phyloP scores from a whole-genome alignment of 37 sponge, comb jelly and placozoan species.

The Crambe crambe region DNA sequence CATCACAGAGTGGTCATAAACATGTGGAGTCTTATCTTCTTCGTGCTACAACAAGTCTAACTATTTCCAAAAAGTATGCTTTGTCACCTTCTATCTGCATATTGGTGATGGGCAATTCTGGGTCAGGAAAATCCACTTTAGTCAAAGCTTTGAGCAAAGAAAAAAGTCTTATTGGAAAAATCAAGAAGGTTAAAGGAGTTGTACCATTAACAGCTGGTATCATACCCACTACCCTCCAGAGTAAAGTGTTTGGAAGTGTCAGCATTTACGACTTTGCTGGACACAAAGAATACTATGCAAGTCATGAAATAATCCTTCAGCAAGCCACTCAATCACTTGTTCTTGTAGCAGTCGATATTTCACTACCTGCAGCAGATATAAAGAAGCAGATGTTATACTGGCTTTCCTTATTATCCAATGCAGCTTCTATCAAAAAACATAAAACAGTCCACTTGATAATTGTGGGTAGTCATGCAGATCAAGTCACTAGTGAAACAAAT shows the following conservation, averaged over 20 bases:
- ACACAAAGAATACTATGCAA: constrained; percentile 30
- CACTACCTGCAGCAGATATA: neutral
- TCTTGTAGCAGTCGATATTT: neutral
- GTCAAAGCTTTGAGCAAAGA: neutral
- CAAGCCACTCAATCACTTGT: neutral
- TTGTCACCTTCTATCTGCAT: neutral
- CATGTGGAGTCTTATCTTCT: too few species aligned
- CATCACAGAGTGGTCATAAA: too few species aligned
- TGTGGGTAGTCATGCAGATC: constrained; percentile 17
- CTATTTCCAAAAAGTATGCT: too few species aligned
- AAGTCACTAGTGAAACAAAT: neutral
- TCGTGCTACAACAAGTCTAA: too few species aligned
- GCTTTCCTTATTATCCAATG: neutral
- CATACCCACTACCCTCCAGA: neutral
- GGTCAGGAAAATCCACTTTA: constrained; percentile 5
- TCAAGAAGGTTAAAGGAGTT: too few species aligned
- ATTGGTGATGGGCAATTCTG: neutral
- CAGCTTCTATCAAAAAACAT: too few species aligned
- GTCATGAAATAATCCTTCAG: constrained; percentile 18
- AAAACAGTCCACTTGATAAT: neutral
- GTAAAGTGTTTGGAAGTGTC: constrained; percentile 17
- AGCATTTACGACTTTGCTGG: constrained; percentile 45
- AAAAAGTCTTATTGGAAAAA: neutral
- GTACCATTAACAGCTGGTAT: constrained; percentile 30
- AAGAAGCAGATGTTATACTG: neutral